Base-by-base conservation (phyloP, 2,113 vertebrate genomes). In the Plestiodon gilberti region DNA sequence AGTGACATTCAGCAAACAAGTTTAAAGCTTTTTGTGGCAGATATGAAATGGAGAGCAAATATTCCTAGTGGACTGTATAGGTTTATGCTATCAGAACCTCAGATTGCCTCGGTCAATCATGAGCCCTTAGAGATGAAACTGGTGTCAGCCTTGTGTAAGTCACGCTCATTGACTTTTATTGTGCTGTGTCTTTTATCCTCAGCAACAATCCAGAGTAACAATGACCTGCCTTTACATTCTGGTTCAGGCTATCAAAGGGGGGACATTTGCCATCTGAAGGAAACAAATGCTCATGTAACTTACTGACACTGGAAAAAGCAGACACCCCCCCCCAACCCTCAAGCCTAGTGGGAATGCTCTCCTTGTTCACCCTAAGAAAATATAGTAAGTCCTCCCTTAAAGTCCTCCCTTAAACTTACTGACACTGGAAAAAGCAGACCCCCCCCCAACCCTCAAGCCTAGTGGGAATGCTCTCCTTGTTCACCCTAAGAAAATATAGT, bases 11-110 rank as follows among this genome's bases (percentile, higher is more conserved):
- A 92, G 76, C 83, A 93, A 88, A 82, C 86, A 81, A 89, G 73
- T 94, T 94, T 83, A 90, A 95, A 93, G 61, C 83, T 90, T 79
- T 80, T 88, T 70, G 78, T 91, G 84, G 91, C 89, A 82, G 87
- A 88, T 91, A 52, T 33, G 84, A 94, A 95, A 95, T 28, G 55
- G 78, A 93, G 82, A 91, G 76, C 82, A 90, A 92, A 93, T 94
- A 92, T 81, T 94, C 86, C 85, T 95, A 13, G 89, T 76, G 82
- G 83, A 35, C 81, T 82, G 64, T 81, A 1, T 14, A 81, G 91
- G 87, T 92, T 92, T 91, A 83, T 89, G 52, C 38, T 84, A 93
- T 94, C 84, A 84, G 69, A 18, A 0, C 52, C 91, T 90, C 69
- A 3, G 1, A 57, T 93, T 95, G 95, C 88, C 78, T 93, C 81